Evolutionary conservation across 2,797 vertebrate genomes (phyloP).

Genomic region (Denticeps clupeoides): DNA sequence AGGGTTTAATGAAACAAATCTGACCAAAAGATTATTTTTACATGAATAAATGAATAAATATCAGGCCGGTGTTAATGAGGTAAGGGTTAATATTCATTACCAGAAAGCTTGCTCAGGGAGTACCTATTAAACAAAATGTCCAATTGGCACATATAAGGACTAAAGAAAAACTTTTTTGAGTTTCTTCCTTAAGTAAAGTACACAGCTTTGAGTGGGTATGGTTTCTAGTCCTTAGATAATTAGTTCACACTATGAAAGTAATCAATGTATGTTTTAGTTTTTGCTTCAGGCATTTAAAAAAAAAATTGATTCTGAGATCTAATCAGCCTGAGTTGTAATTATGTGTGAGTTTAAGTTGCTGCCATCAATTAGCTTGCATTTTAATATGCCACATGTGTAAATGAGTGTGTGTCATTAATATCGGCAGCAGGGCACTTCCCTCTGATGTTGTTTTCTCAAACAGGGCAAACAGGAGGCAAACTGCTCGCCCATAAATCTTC

Average conservation of each 20-base stretch:
- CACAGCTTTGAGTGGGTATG: background rate
- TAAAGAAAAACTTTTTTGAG: background rate
- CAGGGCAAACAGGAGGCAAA: too few species aligned
- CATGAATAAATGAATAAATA: too few species aligned
- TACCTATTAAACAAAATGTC: too few species aligned
- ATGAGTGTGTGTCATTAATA: background rate
- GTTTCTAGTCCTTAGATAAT: conserved; percentile 7
- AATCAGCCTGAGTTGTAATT: conserved; percentile 8
- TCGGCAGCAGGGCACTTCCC: background rate
- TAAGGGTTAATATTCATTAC: too few species aligned
- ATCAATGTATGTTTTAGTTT: conserved; percentile 11
- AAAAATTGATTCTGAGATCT: conserved; percentile 6
- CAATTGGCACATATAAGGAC: too few species aligned
- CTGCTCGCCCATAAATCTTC: too few species aligned
- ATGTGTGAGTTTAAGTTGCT: conserved; percentile 1
- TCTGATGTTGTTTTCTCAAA: background rate
- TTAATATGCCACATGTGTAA: background rate
- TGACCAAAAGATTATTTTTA: too few species aligned
- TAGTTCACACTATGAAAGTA: conserved; percentile 2
- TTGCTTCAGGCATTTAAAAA: conserved; percentile 9
- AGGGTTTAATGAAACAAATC: conserved; percentile 12
- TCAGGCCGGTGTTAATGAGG: too few species aligned
- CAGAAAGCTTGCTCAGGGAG: too few species aligned
- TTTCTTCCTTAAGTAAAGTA: background rate
- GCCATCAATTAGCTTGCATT: conserved; percentile 6